Evolutionary conservation across 2,888 invertebrate genomes (phyloP).

Genomic region (Esperia sulphurella): DNA sequence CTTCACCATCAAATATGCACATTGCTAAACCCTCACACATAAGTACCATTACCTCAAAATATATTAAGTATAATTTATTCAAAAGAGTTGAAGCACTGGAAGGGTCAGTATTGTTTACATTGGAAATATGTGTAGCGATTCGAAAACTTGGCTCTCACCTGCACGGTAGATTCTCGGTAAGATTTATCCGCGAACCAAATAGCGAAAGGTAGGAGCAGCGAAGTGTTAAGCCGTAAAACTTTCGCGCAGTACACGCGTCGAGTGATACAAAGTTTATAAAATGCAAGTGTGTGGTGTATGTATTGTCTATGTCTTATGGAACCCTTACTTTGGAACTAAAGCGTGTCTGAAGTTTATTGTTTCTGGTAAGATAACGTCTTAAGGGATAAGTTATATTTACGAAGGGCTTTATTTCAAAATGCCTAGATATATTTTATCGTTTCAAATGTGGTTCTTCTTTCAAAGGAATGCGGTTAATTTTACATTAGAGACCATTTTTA

Average conservation of each 20-base stretch:
- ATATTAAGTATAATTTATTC: background rate
- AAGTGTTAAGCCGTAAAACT: slow-evolving; percentile 8
- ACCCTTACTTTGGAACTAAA: background rate
- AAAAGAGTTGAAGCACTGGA: background rate
- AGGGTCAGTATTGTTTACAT: slow-evolving; percentile 21
- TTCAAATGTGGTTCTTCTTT: too few relatives aligned
- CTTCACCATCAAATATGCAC: too few relatives aligned
- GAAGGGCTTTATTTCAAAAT: too few relatives aligned
- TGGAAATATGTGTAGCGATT: slow-evolving; percentile 32
- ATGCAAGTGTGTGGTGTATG: background rate
- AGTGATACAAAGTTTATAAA: background rate
- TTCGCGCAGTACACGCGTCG: background rate
- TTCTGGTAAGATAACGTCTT: too few relatives aligned
- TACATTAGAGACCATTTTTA: background rate
- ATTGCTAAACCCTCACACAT: background rate
- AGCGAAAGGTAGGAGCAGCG: background rate
- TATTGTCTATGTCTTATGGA: background rate
- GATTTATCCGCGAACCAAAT: slow-evolving; percentile 2
- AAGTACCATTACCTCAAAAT: background rate
- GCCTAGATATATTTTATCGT: too few relatives aligned
- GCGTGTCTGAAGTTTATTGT: too few relatives aligned
- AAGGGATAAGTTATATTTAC: too few relatives aligned
- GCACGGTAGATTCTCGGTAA: background rate
- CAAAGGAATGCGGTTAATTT: too few relatives aligned
- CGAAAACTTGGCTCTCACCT: slow-evolving; percentile 17